phyloP scores from a whole-genome alignment of 1,140 invertebrate species.

The Meloidogyne hapla region DNA sequence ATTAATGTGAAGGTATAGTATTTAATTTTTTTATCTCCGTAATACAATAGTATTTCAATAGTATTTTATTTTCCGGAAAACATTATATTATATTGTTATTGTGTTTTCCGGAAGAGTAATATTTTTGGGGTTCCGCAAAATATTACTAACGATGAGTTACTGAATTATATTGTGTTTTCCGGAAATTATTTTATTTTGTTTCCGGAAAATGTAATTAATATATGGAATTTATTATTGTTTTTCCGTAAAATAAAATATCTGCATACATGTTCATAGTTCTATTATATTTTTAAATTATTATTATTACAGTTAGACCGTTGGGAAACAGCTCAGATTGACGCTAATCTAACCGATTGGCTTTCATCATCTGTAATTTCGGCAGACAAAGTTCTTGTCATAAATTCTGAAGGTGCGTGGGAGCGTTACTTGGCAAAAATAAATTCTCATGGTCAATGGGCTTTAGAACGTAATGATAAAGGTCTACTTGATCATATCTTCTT shows the following conservation, averaged over 20 bases:
- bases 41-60: no score
- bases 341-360: conserved; percentile 58
- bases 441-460: conserved; percentile 16
- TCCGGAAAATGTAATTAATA: background rate
- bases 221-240: background rate
- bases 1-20: conserved; percentile 53
- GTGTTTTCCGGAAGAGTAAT: background rate
- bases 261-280: background rate
- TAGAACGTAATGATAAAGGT: conserved; percentile 45
- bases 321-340: conserved; percentile 55
- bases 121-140: no score
- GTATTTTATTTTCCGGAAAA: no score
- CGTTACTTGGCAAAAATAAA: conserved; percentile 52
- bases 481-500: conserved; percentile 48
- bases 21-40: no score
- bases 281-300: background rate
- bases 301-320: conserved; percentile 56
- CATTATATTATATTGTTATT: background rate
- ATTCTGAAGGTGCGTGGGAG: conserved; percentile 56
- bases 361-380: conserved; percentile 56
- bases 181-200: background rate
- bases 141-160: no score
- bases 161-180: background rate
- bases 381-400: conserved; percentile 61
- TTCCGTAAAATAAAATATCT: no score